Evolutionary conservation across 2,888 invertebrate genomes (phyloP).

Genomic region (Patella caerulea): DNA sequence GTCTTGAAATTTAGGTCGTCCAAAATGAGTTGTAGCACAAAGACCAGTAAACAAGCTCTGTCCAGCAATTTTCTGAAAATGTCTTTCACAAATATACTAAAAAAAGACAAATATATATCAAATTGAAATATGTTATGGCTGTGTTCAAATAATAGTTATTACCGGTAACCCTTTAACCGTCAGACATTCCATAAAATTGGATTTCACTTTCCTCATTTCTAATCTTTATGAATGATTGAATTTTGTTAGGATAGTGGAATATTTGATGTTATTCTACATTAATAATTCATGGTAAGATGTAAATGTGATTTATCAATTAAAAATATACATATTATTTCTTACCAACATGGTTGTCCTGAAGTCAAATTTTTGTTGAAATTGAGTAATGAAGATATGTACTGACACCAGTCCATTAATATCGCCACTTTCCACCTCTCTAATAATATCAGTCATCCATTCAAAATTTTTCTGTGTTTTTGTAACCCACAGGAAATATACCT

Average conservation of each 20-base stretch:
- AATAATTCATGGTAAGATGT: no score
- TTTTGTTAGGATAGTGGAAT: no score
- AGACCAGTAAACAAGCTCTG: slow-evolving; percentile 77
- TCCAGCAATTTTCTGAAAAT: slow-evolving; percentile 77
- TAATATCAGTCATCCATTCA: slow-evolving; percentile 79
- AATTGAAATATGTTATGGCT: no score
- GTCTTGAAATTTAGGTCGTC: slow-evolving; percentile 75
- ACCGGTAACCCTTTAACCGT: no score
- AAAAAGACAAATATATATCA: slow-evolving; percentile 25
- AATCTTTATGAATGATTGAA: no score
- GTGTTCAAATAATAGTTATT: no score
- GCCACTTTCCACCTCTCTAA: slow-evolving; percentile 75
- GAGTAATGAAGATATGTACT: slow-evolving; percentile 78
- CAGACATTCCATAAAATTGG: no score
- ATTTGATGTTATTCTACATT: no score
- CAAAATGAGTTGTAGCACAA: slow-evolving; percentile 77
- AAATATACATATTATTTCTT: slow-evolving; percentile 31
- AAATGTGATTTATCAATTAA: no score
- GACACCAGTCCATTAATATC: slow-evolving; percentile 74
- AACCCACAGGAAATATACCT: slow-evolving; percentile 79
- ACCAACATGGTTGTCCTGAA: slow-evolving; percentile 78
- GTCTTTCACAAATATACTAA: slow-evolving; percentile 78
- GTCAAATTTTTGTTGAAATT: slow-evolving; percentile 79
- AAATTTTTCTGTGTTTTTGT: slow-evolving; percentile 78
- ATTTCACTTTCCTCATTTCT: no score